phyloP scores from a whole-genome alignment of 2,888 invertebrate genomes.

The Trachelus troglodyta region DNA sequence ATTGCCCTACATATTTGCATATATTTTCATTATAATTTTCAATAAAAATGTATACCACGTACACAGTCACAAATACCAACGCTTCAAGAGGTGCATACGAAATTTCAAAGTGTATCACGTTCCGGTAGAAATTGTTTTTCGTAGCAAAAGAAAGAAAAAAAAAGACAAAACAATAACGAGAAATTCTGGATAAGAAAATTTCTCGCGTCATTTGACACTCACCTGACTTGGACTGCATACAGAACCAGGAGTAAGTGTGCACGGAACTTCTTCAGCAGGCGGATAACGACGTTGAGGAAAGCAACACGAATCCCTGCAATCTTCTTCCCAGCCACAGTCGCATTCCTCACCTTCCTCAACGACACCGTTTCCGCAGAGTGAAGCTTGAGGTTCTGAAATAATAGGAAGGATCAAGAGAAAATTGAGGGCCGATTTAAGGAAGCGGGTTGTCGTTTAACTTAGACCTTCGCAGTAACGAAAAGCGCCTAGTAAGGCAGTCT shows the following conservation, averaged over 20 bases:
- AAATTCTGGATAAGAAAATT: not conserved
- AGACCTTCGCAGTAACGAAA: not conserved
- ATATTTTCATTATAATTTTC: constrained; percentile 7
- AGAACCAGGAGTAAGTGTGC: constrained; percentile 84
- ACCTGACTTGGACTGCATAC: constrained; percentile 87
- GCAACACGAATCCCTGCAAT: constrained; percentile 94
- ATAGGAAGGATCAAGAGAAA: not conserved
- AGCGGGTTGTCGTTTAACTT: not conserved
- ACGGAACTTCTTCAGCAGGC: constrained; percentile 82
- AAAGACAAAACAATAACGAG: not conserved
- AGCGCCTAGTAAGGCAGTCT: not conserved
- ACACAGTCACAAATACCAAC: constrained; percentile 8
- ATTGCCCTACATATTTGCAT: not conserved
- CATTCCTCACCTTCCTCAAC: constrained; percentile 98
- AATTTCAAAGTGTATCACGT: not conserved
- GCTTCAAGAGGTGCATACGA: not conserved
- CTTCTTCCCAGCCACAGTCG: constrained; percentile 98
- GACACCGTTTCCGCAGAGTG: constrained; percentile 98
- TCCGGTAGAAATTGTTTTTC: not conserved
- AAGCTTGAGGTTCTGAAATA: constrained; percentile 84
- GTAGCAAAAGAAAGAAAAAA: not conserved
- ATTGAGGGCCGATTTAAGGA: not conserved
- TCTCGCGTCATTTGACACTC: constrained; percentile 30
- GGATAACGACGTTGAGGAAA: constrained; percentile 88
- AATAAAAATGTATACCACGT: not conserved